Percentiles rank a stretch among this genome's conserved stretches.
Evolutionary conservation across 2,888 invertebrate species (phyloP).

Genomic region (Aromia moschata): DNA sequence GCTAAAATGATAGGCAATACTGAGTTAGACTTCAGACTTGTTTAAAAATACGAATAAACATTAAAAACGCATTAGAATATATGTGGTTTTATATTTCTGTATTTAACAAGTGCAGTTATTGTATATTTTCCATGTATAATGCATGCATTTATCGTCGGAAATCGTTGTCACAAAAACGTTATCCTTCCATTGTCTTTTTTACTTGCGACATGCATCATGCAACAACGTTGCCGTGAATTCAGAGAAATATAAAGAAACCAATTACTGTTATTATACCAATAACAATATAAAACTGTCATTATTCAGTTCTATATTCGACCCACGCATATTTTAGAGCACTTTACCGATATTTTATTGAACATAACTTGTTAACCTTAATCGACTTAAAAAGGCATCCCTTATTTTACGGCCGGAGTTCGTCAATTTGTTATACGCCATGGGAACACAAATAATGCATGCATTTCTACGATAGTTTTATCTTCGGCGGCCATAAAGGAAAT

Average conservation of each 20-base stretch:
- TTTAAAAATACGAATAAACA: no score
- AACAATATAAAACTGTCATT: not conserved
- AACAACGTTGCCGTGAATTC: not conserved
- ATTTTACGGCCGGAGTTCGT: conserved; percentile 4
- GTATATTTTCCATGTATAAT: not conserved
- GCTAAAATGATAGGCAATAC: no score
- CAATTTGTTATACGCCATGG: conserved; percentile 1
- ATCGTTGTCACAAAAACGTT: not conserved
- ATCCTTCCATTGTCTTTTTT: not conserved
- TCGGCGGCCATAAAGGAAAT: not conserved
- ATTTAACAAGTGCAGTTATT: no score
- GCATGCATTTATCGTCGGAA: not conserved
- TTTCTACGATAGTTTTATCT: not conserved
- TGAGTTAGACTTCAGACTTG: no score
- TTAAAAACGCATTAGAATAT: no score
- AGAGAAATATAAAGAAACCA: not conserved
- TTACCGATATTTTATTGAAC: conserved; percentile 17
- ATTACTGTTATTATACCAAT: not conserved
- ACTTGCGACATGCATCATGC: not conserved
- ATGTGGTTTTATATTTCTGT: no score
- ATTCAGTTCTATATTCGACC: not conserved
- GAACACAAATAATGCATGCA: not conserved
- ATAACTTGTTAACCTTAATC: conserved; percentile 1
- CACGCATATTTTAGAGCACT: conserved; percentile 15
- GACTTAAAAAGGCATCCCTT: conserved; percentile 6